Percentiles rank a stretch among this genome's conserved stretches.
These are phyloP conservation scores for Sminthurides aquaticus DNA, from an alignment of 2,888 invertebrate species.

Conservation along the genomic window DNA sequence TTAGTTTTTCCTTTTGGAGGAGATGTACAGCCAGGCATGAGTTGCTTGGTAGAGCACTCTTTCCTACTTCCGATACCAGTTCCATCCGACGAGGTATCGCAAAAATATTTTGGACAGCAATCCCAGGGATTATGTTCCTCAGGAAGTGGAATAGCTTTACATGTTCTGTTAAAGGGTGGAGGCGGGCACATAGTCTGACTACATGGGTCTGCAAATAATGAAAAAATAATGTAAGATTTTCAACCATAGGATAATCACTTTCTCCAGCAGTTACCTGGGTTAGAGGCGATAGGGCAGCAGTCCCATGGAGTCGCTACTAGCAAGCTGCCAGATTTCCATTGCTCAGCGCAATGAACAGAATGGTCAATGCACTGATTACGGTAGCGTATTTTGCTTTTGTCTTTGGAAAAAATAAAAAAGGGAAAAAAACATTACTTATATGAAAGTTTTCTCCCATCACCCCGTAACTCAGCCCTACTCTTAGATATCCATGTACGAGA, in stretches of 20 bases:
- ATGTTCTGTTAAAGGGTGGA: conserved; percentile 33
- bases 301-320: conserved; percentile 40
- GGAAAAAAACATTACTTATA: conserved; percentile 11
- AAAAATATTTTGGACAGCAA: conserved; percentile 38
- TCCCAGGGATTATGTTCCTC: conserved; percentile 24
- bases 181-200: conserved; percentile 32
- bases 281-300: conserved; percentile 32
- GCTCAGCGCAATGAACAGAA: conserved; percentile 25
- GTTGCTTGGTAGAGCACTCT: conserved; percentile 30
- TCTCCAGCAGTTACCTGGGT: conserved; percentile 26
- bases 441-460: conserved; percentile 7
- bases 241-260: neutral
- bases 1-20: conserved; percentile 38
- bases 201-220: conserved; percentile 29
- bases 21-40: conserved; percentile 30
- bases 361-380: conserved; percentile 22
- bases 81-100: conserved; percentile 22
- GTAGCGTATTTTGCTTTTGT: conserved; percentile 27
- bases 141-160: conserved; percentile 20
- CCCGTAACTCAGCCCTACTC: too few species aligned
- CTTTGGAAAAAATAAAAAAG: conserved; percentile 12
- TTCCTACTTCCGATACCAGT: conserved; percentile 17
- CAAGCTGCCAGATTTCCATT: conserved; percentile 27
- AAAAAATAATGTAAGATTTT: neutral
- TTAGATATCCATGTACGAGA: neutral